Evolutionary conservation across 2,797 vertebrate species (phyloP).

Genomic region (Coluber constrictor): DNA sequence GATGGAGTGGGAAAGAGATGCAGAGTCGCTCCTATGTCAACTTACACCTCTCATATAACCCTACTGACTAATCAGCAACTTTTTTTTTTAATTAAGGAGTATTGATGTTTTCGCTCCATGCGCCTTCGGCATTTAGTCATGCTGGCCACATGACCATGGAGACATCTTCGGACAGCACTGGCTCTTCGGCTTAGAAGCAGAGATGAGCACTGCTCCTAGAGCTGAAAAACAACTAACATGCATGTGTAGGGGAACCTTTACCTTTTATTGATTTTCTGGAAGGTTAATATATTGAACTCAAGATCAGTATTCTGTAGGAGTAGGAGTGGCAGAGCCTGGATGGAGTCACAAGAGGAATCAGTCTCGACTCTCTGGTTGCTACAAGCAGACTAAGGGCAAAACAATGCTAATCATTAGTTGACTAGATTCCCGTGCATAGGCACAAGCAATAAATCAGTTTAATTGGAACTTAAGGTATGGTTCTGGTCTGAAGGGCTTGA

Average conservation of each 20-base stretch:
- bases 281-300: neutral
- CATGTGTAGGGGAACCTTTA: too few relatives aligned
- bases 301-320: neutral
- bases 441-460: too few relatives aligned
- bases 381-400: neutral
- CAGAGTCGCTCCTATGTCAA: neutral
- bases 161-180: too few relatives aligned
- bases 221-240: too few relatives aligned
- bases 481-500: too few relatives aligned
- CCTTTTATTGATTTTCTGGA: neutral
- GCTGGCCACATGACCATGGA: too few relatives aligned
- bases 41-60: neutral
- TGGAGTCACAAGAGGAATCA: neutral
- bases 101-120: neutral
- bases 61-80: neutral
- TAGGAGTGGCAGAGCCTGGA: neutral
- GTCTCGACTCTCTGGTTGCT: neutral
- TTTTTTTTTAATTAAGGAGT: neutral
- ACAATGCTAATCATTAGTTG: neutral
- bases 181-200: too few relatives aligned
- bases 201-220: too few relatives aligned
- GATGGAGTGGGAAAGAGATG: neutral
- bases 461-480: too few relatives aligned
- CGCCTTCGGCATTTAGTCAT: too few relatives aligned
- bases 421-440: neutral